Conservation (phyloP, 2,888 invertebrate species). For the Pammene aurita region DNA sequence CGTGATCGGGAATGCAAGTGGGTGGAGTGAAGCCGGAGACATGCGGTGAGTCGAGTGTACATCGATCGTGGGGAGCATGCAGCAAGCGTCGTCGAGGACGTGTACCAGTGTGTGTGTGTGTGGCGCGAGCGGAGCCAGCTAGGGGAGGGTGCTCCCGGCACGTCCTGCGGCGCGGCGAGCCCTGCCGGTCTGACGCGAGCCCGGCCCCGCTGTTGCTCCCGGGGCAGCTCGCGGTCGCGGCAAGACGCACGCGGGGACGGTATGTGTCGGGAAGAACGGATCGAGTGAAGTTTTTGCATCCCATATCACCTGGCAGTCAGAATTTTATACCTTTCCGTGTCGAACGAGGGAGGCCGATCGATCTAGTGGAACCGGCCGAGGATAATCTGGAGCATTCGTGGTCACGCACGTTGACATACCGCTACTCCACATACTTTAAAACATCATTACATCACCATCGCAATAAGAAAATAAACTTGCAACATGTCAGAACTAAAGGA, state of each 20-base stretch:
- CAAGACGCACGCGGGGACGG: slow-evolving; percentile 68
- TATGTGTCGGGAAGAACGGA: slow-evolving; percentile 72
- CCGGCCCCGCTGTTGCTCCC: slow-evolving; percentile 26
- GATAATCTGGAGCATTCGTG: slow-evolving; percentile 81
- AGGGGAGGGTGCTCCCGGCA: slow-evolving; percentile 66
- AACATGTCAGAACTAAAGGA: slow-evolving; percentile 77
- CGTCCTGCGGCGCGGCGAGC: slow-evolving; percentile 60
- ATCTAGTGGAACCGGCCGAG: slow-evolving; percentile 81
- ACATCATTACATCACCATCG: slow-evolving; percentile 76
- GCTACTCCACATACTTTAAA: slow-evolving; percentile 81
- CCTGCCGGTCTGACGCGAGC: slow-evolving; percentile 41
- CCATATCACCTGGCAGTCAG: slow-evolving; percentile 82
- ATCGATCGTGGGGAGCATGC: slow-evolving; percentile 72
- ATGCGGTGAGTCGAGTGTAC: slow-evolving; percentile 77
- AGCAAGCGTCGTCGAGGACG: slow-evolving; percentile 66
- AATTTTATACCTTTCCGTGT: slow-evolving; percentile 84
- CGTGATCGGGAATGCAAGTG: slow-evolving; percentile 83
- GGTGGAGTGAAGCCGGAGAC: slow-evolving; percentile 72
- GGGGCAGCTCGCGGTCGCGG: slow-evolving; percentile 54
- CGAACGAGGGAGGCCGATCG: slow-evolving; percentile 82
- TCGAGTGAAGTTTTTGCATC: slow-evolving; percentile 78
- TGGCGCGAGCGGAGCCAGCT: slow-evolving; percentile 83
- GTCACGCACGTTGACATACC: slow-evolving; percentile 81
- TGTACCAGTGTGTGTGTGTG: slow-evolving; percentile 67
- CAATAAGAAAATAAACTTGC: slow-evolving; percentile 79